Evolutionary conservation across 2,797 vertebrate species (phyloP).

Genomic region (Dicrostonyx torquatus): DNA sequence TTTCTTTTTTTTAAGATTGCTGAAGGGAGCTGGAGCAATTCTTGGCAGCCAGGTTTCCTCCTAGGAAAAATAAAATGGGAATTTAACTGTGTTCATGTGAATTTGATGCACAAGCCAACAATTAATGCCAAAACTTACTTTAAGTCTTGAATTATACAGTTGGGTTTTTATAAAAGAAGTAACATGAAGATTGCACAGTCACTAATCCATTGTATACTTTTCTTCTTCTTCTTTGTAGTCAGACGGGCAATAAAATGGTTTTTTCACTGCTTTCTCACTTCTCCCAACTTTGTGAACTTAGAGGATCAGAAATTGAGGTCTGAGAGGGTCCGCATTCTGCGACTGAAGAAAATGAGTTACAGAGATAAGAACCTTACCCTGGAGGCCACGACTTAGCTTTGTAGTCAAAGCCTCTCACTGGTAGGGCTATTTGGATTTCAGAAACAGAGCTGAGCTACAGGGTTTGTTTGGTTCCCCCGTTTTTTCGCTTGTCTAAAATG

Average conservation of each 20-base stretch:
- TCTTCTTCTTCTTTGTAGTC: conserved; percentile 46
- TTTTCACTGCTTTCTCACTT: conserved; percentile 45
- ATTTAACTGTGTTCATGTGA: conserved; percentile 64
- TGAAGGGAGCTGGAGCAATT: conserved; percentile 49
- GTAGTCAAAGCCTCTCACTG: not conserved
- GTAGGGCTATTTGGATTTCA: not conserved
- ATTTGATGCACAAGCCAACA: conserved; percentile 70
- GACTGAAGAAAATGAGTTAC: conserved; percentile 16
- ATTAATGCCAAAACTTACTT: conserved; percentile 69
- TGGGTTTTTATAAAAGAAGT: conserved; percentile 66
- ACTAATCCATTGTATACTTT: conserved; percentile 61
- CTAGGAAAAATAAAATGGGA: conserved; percentile 46
- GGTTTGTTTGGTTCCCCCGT: not conserved
- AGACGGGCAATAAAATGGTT: conserved; percentile 53
- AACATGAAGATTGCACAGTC: conserved; percentile 64
- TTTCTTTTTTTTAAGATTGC: not conserved
- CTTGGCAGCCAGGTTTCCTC: conserved; percentile 57
- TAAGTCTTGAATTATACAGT: conserved; percentile 65
- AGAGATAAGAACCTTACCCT: not conserved
- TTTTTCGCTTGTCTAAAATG: not conserved
- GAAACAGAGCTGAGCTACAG: not conserved
- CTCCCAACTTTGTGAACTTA: conserved; percentile 46
- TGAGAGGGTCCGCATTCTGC: conserved; percentile 22
- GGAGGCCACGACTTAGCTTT: not conserved
- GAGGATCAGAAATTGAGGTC: conserved; percentile 38